Conservation (phyloP, 2,113 vertebrate genomes). For the Pangasianodon gigas region DNA sequence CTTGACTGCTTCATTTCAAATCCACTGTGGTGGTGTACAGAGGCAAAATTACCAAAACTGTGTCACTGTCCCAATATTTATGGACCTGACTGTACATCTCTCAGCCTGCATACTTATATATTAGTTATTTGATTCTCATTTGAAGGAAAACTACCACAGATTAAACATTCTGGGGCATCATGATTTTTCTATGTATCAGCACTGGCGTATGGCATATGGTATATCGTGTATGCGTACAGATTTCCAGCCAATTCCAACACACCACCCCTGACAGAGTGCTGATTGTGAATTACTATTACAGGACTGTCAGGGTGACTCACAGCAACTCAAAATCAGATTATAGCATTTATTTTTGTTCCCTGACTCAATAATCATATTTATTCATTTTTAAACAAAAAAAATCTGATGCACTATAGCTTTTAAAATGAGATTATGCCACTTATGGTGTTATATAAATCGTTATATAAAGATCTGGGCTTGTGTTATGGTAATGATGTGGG, state of each 20-base stretch:
- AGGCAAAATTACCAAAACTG: too few species aligned
- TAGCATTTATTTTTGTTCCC: background rate
- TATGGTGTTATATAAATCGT: background rate
- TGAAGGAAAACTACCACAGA: background rate
- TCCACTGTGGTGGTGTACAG: too few species aligned
- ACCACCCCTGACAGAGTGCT: background rate
- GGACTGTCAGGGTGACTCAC: background rate
- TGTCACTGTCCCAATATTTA: too few species aligned
- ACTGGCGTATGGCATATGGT: background rate
- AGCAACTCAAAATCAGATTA: background rate
- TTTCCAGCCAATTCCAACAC: background rate
- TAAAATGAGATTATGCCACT: background rate
- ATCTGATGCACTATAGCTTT: background rate
- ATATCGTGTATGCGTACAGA: background rate
- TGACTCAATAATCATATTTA: background rate
- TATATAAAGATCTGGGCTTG: slow-evolving; percentile 11
- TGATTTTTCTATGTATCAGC: background rate
- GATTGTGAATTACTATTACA: background rate
- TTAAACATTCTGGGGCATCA: background rate
- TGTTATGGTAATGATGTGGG: background rate
- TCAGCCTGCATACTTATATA: background rate
- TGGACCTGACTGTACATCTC: too few species aligned
- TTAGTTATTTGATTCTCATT: background rate
- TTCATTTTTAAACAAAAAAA: background rate
- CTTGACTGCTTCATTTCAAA: too few species aligned